Conservation (phyloP, 2,797 vertebrate genomes). For the Dicrostonyx torquatus region DNA sequence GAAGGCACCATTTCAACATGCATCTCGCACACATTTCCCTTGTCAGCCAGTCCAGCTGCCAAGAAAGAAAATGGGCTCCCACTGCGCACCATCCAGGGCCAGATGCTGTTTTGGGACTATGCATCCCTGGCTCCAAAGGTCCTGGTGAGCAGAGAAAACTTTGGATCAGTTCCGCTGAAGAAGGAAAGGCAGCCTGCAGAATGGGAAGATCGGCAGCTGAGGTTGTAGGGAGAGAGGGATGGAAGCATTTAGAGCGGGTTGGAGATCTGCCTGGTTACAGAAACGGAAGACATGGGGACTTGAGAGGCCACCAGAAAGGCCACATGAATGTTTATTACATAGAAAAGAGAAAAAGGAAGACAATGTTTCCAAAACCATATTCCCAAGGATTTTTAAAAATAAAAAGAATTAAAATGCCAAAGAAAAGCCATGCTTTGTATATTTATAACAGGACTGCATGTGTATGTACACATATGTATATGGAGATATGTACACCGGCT, state of each 20-base stretch:
- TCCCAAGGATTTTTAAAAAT: slow-evolving; percentile 51
- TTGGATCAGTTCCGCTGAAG: background rate
- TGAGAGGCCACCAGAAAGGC: slow-evolving; percentile 50
- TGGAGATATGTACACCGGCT: slow-evolving; percentile 49
- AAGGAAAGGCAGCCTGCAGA: background rate
- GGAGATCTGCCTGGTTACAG: background rate
- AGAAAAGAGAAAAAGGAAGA: slow-evolving; percentile 68
- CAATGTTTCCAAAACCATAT: slow-evolving; percentile 47
- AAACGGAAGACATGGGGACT: background rate
- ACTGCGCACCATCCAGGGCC: background rate
- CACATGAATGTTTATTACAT: slow-evolving; percentile 76
- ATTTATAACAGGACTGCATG: background rate
- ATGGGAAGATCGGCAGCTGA: background rate
- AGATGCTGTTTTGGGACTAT: fast-evolving
- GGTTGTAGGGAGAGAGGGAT: too few species aligned
- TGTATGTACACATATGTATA: slow-evolving; percentile 65
- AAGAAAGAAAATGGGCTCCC: background rate
- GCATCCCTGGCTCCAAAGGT: background rate
- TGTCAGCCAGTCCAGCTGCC: background rate
- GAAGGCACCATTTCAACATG: background rate
- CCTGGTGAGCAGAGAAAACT: background rate
- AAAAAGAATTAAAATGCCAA: slow-evolving; percentile 9
- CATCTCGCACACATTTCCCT: background rate
- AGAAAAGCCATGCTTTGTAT: slow-evolving; percentile 53
- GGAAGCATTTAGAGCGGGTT: background rate